Base-by-base conservation (phyloP, 2,797 vertebrate genomes). In the Hemitrygon akajei region DNA sequence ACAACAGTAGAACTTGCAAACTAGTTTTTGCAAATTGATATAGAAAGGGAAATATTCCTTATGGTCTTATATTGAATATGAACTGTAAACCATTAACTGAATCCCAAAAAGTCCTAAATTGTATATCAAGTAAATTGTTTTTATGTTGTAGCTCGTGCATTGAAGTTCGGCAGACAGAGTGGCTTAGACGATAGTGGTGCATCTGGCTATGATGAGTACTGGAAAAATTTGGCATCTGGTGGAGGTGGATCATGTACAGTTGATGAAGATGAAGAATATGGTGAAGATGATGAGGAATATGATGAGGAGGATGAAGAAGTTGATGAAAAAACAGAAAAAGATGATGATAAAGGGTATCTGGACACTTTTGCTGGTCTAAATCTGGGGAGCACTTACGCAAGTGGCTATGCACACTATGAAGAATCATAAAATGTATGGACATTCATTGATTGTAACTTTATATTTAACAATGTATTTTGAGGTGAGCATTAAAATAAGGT, bases 121-220 rank as follows among this genome's bases (percentile, higher is more conserved):
- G 37, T 75, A 11, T 1, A 25, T 91, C 66, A 91, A 91, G 34
- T 37, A 9, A 73, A 37, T 94, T 95, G 94, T 80, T 71, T 95
- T 82, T 81, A 27, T 18, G 94, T 93, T 94, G 66, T 96, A 99
- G 99, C 98, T 0, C 98, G 99, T 25, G 98, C 98, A 3, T 93
- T 99, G 95, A 99, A 98, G 94, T 99, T 98, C 47, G 98, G 99
- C 93, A 97, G 99, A 22, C 98, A 99, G 95, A 96, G 96, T 1
- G 98, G 98, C 16, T 95, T 94, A 0, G 97, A 98, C 47, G 97
- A 97, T 30, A 95, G 96, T 0, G 97, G 97, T 4, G 98, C 98
- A 0, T 97, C 98, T 0, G 98, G 98, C 0, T 99, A 99, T 10
- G 97, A 98, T 37, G 94, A 97, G 63, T 99, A 99, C 94, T 99